Evolutionary conservation across 53 echinoderm and acorn worm species (phyloP).

Genomic region (Echinometra lucunter): DNA sequence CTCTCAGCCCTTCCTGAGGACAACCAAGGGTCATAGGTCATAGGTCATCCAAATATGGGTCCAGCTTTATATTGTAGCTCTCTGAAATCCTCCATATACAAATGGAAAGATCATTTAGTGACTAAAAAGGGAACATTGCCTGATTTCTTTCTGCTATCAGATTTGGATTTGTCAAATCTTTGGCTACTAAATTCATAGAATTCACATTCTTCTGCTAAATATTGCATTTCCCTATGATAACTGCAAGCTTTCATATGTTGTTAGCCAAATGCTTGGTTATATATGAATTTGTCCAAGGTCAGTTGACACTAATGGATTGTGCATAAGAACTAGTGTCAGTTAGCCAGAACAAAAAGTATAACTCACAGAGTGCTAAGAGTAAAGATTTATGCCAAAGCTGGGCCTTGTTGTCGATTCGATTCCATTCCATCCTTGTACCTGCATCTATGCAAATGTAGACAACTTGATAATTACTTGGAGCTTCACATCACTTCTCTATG

Average conservation of each 20-base stretch:
- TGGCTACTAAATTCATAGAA: neutral
- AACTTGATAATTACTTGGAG: neutral
- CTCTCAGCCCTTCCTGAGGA: constrained; percentile 11
- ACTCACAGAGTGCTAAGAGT: neutral
- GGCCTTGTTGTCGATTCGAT: neutral
- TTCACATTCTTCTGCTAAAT: neutral
- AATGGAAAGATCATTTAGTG: neutral
- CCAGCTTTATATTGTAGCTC: neutral
- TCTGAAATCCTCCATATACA: neutral
- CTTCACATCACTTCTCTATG: neutral
- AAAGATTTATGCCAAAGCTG: neutral
- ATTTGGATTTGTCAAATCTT: neutral
- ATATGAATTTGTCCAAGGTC: neutral
- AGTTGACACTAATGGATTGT: neutral
- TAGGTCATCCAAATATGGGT: neutral
- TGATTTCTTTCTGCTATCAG: neutral
- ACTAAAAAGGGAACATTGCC: neutral
- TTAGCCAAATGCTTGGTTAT: neutral
- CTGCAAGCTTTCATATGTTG: neutral
- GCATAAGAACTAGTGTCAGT: neutral
- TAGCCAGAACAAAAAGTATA: neutral
- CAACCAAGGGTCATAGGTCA: neutral
- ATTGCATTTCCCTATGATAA: neutral
- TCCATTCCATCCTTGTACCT: constrained; percentile 23
- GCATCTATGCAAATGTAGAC: constrained; percentile 25